phyloP scores from a whole-genome alignment of 1,140 invertebrate genomes.

The Drosophila punjabiensis region DNA sequence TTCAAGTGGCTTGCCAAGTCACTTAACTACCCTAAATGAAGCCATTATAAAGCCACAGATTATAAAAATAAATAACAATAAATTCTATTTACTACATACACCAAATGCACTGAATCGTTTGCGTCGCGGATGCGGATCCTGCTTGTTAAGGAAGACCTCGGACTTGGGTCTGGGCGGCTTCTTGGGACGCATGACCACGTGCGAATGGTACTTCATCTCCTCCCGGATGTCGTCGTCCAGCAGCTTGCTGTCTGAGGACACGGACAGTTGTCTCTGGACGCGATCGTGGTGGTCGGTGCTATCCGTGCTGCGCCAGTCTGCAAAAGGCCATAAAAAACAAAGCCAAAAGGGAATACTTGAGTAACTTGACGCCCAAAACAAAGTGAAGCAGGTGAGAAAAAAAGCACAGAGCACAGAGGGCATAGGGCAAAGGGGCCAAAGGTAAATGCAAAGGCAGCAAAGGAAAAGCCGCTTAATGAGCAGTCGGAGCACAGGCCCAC shows the following conservation, averaged over 20 bases:
- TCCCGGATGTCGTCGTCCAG: slow-evolving; percentile 94
- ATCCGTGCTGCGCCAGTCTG: slow-evolving; percentile 91
- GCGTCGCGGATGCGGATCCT: slow-evolving; percentile 88
- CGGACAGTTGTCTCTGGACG: slow-evolving; percentile 94
- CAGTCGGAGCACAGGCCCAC: slow-evolving; percentile 37
- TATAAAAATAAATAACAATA: not conserved
- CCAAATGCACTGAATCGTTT: slow-evolving; percentile 96
- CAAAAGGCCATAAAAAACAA: slow-evolving; percentile 53
- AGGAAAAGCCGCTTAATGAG: slow-evolving; percentile 73
- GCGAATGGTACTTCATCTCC: slow-evolving; percentile 88
- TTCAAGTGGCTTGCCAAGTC: not conserved
- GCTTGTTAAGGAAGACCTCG: slow-evolving; percentile 92
- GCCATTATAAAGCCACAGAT: not conserved
- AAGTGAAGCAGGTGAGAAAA: slow-evolving; percentile 11
- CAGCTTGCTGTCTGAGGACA: slow-evolving; percentile 95
- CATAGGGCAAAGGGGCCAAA: slow-evolving; percentile 7
- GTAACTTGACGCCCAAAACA: slow-evolving; percentile 18
- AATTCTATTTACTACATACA: slow-evolving; percentile 87
- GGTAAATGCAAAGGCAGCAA: slow-evolving; percentile 22
- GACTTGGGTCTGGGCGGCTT: slow-evolving; percentile 95
- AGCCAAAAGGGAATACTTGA: slow-evolving; percentile 36
- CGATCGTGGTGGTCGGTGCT: slow-evolving; percentile 90
- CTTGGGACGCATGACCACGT: slow-evolving; percentile 94
- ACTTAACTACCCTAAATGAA: not conserved
- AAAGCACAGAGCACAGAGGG: not conserved